Base-by-base conservation (phyloP, 2,113 vertebrate genomes). In the Hippocampus comes region DNA sequence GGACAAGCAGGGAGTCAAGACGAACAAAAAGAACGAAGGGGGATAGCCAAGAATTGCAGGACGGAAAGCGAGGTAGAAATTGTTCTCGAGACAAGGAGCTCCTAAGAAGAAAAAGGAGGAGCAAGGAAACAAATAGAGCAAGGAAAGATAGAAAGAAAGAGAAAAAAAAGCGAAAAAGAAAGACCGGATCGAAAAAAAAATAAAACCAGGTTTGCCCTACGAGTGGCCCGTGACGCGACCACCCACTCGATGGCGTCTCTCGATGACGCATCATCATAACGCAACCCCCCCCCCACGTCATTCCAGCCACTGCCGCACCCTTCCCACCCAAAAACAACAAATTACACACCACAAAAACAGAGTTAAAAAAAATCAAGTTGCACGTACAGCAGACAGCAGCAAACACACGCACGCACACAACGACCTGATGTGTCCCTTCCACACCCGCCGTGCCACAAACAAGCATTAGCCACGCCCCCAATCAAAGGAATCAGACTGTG, bases 311-410 rank as follows among this genome's bases (percentile, higher is more conserved):
- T 68, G 87, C 89, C 82, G 81, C 90, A 79, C 88, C 89, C 88
- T 87, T 84, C 71, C 68, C 59, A 70, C 86, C 73, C 79, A 83
- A 88, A 90, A 88, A 86, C 87, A 89, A 89, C 88, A 85, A 89
- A 90, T 90, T 87, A 89, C 86, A 87, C 86, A 66, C 73, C 77
- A 67, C 73, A 74, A 83, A 74, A 80, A 82, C 80, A 14, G 76
- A 34, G 59, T 46, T 12, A 14, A 42, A 12, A 11, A 57, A 42
- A 60, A 49, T 78, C 71, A 80, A 59, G 70, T 55, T 59, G 53
- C 63, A 43, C 75, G 60, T 63, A 55, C 70, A 59, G 63, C 71
- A 76, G 48, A 74, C 81, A 74, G 67, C 71, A 67, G 75, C 63
- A 51, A 51, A 20, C 49, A 18, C 5, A 51, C 5, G 9, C 7